Evolutionary conservation across 2,888 invertebrate genomes (phyloP).

Genomic region (Taenaris catops): DNA sequence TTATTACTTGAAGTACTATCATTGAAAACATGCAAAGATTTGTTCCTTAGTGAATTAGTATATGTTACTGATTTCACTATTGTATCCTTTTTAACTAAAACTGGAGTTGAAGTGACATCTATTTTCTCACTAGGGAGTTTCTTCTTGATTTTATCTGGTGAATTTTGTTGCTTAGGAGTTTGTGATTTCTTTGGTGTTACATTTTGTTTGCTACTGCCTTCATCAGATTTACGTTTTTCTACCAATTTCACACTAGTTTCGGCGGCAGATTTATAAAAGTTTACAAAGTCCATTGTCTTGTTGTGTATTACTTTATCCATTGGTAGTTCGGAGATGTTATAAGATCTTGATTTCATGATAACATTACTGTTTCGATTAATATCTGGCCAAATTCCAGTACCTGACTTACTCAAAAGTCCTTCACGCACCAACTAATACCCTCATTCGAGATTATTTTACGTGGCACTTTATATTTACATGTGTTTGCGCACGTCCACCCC

Average conservation of each 20-base stretch:
- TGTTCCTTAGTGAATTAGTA: slow-evolving; percentile 29
- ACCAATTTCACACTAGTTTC: slow-evolving; percentile 36
- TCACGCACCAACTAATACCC: too few relatives aligned
- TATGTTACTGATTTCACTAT: slow-evolving; percentile 55
- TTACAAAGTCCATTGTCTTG: slow-evolving; percentile 47
- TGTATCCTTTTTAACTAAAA: slow-evolving; percentile 24
- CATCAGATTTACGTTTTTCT: slow-evolving; percentile 29
- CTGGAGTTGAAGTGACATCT: slow-evolving; percentile 44
- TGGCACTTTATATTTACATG: too few relatives aligned
- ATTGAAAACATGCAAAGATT: slow-evolving; percentile 29
- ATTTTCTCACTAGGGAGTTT: slow-evolving; percentile 32
- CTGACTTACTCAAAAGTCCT: too few relatives aligned
- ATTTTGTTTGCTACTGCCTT: slow-evolving; percentile 27
- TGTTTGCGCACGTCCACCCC: too few relatives aligned
- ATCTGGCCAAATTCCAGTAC: too few relatives aligned
- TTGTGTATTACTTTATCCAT: slow-evolving; percentile 32
- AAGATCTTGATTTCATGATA: slow-evolving; percentile 54
- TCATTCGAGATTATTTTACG: too few relatives aligned
- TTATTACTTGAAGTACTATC: slow-evolving; percentile 32
- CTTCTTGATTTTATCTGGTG: slow-evolving; percentile 37
- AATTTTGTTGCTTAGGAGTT: slow-evolving; percentile 30
- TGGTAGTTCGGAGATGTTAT: slow-evolving; percentile 30
- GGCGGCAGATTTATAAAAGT: slow-evolving; percentile 45
- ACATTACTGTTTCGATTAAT: too few relatives aligned
- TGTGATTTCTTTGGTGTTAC: slow-evolving; percentile 24